Conservation (phyloP, 1,140 invertebrate species). For the Lasaia peninsularis region DNA sequence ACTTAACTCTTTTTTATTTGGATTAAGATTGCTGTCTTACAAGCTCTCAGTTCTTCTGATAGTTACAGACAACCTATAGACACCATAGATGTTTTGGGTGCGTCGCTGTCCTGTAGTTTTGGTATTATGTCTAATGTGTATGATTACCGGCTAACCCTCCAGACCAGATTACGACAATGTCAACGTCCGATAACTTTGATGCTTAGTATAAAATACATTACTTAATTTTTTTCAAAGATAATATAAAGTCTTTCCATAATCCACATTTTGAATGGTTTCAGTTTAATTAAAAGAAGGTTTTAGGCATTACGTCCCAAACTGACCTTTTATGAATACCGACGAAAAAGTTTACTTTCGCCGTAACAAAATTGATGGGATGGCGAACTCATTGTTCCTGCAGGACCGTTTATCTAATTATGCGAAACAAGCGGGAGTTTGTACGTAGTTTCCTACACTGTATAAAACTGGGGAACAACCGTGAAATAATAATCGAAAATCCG, state of each 20-base stretch:
- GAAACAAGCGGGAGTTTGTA: conserved; percentile 31
- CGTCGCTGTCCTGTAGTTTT: too few relatives aligned
- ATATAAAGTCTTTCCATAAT: neutral
- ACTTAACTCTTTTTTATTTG: too few relatives aligned
- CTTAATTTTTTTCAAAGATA: neutral
- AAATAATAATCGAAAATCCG: conserved; percentile 39
- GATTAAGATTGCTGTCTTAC: too few relatives aligned
- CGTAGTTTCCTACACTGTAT: conserved; percentile 30
- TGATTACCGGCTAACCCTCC: too few relatives aligned
- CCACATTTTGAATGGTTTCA: neutral
- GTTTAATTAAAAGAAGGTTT: neutral
- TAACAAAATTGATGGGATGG: conserved; percentile 9
- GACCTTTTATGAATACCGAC: conserved; percentile 11
- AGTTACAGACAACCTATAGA: too few relatives aligned
- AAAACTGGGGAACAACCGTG: conserved; percentile 27
- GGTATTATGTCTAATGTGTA: too few relatives aligned
- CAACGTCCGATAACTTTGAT: neutral
- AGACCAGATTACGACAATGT: too few relatives aligned
- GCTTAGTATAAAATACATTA: neutral
- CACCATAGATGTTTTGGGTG: too few relatives aligned
- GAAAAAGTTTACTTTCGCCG: conserved; percentile 6
- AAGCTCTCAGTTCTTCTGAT: too few relatives aligned
- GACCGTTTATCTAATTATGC: conserved; percentile 34
- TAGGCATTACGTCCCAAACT: neutral
- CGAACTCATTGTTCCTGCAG: conserved; percentile 24